phyloP scores from a whole-genome alignment of 1,140 invertebrate genomes.

The Tetramorium simillimum region DNA sequence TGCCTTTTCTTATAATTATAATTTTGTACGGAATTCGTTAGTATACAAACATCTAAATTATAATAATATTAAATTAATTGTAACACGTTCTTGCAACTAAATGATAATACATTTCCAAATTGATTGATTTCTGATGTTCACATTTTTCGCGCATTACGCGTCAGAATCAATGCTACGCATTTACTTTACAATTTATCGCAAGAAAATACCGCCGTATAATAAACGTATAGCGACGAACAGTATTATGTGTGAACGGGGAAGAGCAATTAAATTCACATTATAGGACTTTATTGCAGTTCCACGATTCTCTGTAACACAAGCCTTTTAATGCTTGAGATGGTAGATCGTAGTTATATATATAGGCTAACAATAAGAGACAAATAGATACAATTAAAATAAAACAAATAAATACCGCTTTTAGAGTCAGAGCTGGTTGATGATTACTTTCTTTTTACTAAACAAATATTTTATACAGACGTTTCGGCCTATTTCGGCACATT shows the following conservation, averaged over 20 bases:
- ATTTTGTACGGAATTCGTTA: background rate
- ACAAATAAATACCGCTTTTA: no score
- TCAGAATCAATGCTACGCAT: background rate
- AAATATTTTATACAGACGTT: no score
- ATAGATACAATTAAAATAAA: background rate
- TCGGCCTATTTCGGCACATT: no score
- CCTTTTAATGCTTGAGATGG: conserved; percentile 11
- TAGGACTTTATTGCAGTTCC: conserved; percentile 30
- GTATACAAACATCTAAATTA: background rate
- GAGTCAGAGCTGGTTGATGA: no score
- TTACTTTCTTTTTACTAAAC: no score
- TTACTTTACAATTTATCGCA: conserved; percentile 22
- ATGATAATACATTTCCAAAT: background rate
- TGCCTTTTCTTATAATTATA: background rate
- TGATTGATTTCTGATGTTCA: background rate
- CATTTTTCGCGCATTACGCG: conserved; percentile 12
- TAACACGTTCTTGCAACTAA: background rate
- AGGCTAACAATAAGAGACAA: background rate
- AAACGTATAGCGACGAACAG: background rate
- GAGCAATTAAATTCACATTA: conserved; percentile 51
- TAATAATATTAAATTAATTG: background rate
- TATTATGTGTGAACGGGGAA: background rate
- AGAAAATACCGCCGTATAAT: conserved; percentile 16
- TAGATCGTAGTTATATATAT: background rate
- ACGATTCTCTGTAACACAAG: background rate